A percentile compares a stretch with the other conserved stretches of the same genome.
Conservation (phyloP, 2,113 vertebrate genomes). For the Gymnogyps californianus region DNA sequence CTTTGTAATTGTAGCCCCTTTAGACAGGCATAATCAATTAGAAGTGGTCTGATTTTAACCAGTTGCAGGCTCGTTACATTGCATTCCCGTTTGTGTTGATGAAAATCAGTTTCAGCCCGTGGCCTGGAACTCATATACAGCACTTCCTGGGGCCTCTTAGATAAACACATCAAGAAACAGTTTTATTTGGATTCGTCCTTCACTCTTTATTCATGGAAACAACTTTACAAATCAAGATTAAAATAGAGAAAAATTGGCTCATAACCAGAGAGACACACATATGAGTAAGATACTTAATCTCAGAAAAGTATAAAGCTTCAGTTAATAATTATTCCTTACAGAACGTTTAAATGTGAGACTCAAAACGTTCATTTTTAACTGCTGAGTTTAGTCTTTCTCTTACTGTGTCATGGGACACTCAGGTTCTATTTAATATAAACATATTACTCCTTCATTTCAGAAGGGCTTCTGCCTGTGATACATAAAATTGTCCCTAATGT, state of each 20-base stretch:
- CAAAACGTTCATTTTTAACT: background rate
- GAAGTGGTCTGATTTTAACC: constrained; percentile 74
- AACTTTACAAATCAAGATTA: constrained; percentile 62
- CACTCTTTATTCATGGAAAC: constrained; percentile 53
- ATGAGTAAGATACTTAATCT: background rate
- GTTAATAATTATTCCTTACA: background rate
- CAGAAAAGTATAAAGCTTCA: background rate
- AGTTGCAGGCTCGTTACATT: constrained; percentile 72
- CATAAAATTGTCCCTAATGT: background rate
- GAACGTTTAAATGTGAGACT: background rate
- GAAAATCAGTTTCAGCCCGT: constrained; percentile 72
- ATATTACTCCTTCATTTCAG: background rate
- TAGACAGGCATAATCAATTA: constrained; percentile 73
- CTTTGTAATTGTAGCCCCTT: constrained; percentile 68
- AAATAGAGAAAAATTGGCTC: constrained; percentile 33
- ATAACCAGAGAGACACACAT: constrained; percentile 21
- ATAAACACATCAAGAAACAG: constrained; percentile 72
- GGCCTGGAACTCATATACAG: constrained; percentile 72
- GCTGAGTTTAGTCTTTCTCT: background rate
- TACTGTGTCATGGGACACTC: background rate
- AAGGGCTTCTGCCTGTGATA: background rate
- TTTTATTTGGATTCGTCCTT: constrained; percentile 68
- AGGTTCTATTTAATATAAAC: constrained; percentile 13
- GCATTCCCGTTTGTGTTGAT: constrained; percentile 71
- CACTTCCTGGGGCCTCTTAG: constrained; percentile 69